Percentiles rank a stretch among this genome's conserved stretches.
Evolutionary conservation across 2,113 vertebrate genomes (phyloP).

Genomic region (Cavia porcellus): DNA sequence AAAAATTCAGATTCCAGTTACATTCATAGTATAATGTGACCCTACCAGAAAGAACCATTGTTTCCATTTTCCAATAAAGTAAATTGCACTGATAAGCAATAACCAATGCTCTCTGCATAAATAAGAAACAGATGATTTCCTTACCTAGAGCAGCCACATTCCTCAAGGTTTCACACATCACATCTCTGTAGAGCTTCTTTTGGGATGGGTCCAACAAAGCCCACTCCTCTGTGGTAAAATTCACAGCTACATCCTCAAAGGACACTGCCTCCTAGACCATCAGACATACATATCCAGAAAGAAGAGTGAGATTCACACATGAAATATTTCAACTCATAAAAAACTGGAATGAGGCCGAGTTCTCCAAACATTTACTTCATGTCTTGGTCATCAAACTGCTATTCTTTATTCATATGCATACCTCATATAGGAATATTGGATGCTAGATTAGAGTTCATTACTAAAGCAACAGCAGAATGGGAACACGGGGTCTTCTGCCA

Average conservation of each 20-base stretch:
- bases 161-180: neutral
- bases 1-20: neutral
- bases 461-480: neutral
- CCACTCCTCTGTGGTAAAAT: neutral
- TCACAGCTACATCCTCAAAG: neutral
- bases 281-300: neutral
- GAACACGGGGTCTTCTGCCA: neutral
- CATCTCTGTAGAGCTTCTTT: neutral
- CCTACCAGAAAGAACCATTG: neutral
- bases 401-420: neutral
- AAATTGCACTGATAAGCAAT: neutral
- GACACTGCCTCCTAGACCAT: neutral
- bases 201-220: neutral
- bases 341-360: neutral
- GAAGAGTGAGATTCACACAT: neutral
- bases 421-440: neutral
- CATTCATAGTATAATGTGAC: neutral
- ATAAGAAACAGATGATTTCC: neutral
- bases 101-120: neutral
- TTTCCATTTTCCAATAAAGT: neutral
- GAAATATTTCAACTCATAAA: neutral
- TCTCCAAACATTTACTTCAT: neutral
- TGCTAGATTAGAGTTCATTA: neutral
- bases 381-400: neutral
- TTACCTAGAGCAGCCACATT: neutral